These are phyloP conservation scores for Proterorhinus semilunaris DNA, from an alignment of 2,113 vertebrate genomes.

Conservation along the genomic window DNA sequence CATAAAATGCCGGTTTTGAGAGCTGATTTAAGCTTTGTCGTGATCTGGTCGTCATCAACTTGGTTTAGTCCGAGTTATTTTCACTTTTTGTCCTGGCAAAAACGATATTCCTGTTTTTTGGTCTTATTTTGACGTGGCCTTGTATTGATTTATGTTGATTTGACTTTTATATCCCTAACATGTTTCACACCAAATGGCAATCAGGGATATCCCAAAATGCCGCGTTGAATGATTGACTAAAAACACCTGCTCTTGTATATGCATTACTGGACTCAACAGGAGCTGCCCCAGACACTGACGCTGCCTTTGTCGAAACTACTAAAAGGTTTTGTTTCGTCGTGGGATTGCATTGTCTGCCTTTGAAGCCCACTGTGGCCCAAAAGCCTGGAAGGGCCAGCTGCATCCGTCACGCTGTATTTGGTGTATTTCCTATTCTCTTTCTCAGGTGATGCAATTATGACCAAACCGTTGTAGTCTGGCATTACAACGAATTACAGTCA, in stretches of 20 bases:
- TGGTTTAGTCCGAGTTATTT: too few relatives aligned
- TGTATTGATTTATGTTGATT: too few relatives aligned
- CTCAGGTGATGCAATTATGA: slow-evolving; percentile 35
- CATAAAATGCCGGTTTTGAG: too few relatives aligned
- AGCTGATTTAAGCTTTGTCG: too few relatives aligned
- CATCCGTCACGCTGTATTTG: not conserved
- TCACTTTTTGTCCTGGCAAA: too few relatives aligned
- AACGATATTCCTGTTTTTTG: too few relatives aligned
- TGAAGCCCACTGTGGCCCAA: slow-evolving; percentile 10
- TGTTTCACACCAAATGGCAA: slow-evolving; percentile 42
- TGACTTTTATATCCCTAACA: too few relatives aligned
- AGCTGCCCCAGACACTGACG: slow-evolving; percentile 4
- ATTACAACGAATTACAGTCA: slow-evolving; percentile 12
- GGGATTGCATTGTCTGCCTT: not conserved
- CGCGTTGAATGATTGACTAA: not conserved
- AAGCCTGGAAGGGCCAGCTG: slow-evolving; percentile 2
- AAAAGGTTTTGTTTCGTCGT: not conserved
- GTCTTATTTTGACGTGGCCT: too few relatives aligned
- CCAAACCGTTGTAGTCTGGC: slow-evolving; percentile 9
- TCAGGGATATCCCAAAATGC: slow-evolving; percentile 31
- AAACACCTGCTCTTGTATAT: not conserved
- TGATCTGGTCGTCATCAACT: too few relatives aligned
- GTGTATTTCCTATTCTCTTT: slow-evolving; percentile 11
- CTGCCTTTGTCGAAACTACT: slow-evolving; percentile 4
- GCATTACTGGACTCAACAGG: not conserved